Evolutionary conservation across 2,797 vertebrate genomes (phyloP).

Genomic region (Numenius phaeopus): DNA sequence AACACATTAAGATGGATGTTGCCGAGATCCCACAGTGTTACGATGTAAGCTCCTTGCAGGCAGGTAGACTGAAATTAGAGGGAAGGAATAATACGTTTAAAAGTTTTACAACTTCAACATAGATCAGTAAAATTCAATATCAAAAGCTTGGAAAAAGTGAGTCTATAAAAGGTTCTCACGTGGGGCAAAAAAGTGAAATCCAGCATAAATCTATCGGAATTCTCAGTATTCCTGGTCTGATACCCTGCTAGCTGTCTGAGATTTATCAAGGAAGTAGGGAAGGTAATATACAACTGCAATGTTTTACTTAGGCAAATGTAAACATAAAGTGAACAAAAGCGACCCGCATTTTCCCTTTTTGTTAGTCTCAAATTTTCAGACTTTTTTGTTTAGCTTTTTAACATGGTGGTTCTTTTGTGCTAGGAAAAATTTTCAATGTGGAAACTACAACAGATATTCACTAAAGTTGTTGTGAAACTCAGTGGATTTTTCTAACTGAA

Average conservation of each 20-base stretch:
- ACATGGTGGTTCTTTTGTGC: background rate
- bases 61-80: background rate
- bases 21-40: background rate
- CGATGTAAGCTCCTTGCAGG: background rate
- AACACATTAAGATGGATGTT: background rate
- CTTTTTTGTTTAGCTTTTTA: background rate
- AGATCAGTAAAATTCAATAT: background rate
- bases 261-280: background rate
- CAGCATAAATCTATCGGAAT: background rate
- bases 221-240: background rate
- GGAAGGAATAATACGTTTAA: background rate
- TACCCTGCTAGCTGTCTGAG: background rate
- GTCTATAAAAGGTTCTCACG: background rate
- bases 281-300: background rate
- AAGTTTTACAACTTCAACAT: background rate
- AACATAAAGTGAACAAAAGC: background rate
- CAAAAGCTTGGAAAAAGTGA: background rate
- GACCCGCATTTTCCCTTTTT: background rate
- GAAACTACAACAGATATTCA: background rate
- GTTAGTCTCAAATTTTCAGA: background rate
- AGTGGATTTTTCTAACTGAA: background rate
- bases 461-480: background rate
- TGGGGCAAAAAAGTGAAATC: background rate
- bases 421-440: background rate
- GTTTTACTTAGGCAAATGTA: background rate